These are phyloP conservation scores for Raphicerus campestris DNA, from an alignment of 2,113 vertebrate genomes.

Conservation along the genomic window DNA sequence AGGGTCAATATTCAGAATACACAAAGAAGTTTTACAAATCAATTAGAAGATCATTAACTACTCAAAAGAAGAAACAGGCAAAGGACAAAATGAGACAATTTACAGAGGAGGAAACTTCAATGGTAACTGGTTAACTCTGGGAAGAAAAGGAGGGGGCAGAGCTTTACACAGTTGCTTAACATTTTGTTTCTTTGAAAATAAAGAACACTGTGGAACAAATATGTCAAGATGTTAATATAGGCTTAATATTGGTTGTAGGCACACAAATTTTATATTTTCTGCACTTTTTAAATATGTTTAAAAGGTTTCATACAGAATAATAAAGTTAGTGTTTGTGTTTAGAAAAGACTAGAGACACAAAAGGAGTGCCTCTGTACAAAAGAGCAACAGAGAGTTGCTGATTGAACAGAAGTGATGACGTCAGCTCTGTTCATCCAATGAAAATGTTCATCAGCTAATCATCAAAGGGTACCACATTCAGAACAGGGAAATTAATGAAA, in stretches of 20 bases:
- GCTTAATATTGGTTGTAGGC: background rate
- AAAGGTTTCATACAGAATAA: background rate
- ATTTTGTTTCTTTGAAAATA: conserved; percentile 23
- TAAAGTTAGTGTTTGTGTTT: background rate
- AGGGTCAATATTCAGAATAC: background rate
- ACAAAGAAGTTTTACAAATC: background rate
- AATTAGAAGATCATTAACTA: background rate
- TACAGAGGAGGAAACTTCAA: background rate
- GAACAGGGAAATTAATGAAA: conserved; percentile 10
- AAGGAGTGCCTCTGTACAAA: background rate
- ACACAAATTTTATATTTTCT: conserved; percentile 27
- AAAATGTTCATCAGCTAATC: conserved; percentile 2
- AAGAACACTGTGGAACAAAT: background rate
- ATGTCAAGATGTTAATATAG: background rate
- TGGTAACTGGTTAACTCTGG: background rate
- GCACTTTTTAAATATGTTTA: background rate
- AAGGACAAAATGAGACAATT: background rate
- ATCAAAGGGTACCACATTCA: background rate
- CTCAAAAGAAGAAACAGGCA: background rate
- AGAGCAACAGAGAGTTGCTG: background rate
- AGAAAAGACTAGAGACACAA: background rate
- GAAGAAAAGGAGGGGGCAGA: background rate
- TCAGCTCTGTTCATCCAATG: background rate
- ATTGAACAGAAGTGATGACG: background rate
- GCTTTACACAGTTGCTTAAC: background rate